These are phyloP conservation scores for Siphamia tubifer DNA, from an alignment of 2,113 vertebrate species.

Conservation along the genomic window DNA sequence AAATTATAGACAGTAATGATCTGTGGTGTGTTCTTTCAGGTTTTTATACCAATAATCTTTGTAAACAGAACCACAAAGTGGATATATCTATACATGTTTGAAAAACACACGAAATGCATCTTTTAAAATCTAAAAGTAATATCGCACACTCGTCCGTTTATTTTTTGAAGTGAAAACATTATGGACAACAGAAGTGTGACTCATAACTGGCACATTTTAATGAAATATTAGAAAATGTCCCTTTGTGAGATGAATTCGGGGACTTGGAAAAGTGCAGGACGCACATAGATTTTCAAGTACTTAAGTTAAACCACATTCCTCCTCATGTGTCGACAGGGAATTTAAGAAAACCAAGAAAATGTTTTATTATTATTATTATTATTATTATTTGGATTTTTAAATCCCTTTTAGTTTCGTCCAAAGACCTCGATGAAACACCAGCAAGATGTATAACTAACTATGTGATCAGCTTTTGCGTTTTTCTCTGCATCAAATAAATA, in stretches of 20 bases:
- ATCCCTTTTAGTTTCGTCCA: neutral
- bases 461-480: too few species aligned
- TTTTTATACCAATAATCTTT: too few species aligned
- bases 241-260: neutral
- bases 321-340: neutral
- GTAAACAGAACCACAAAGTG: too few species aligned
- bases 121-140: too few species aligned
- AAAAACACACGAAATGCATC: too few species aligned
- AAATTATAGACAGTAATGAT: too few species aligned
- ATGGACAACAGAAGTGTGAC: neutral
- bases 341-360: constrained; percentile 2
- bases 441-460: too few species aligned
- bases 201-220: neutral
- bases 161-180: neutral
- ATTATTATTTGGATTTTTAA: neutral
- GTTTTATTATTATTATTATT: too few species aligned
- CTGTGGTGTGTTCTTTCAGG: too few species aligned
- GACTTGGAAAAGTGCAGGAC: neutral
- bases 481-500: neutral
- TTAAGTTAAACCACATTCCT: constrained; percentile 12
- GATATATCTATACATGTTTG: too few species aligned
- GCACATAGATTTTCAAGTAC: neutral
- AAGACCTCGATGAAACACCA: neutral
- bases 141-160: too few species aligned
- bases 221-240: neutral